These are phyloP conservation scores for Heterodera schachtii DNA, from an alignment of 1,140 invertebrate species.

Conservation along the genomic window DNA sequence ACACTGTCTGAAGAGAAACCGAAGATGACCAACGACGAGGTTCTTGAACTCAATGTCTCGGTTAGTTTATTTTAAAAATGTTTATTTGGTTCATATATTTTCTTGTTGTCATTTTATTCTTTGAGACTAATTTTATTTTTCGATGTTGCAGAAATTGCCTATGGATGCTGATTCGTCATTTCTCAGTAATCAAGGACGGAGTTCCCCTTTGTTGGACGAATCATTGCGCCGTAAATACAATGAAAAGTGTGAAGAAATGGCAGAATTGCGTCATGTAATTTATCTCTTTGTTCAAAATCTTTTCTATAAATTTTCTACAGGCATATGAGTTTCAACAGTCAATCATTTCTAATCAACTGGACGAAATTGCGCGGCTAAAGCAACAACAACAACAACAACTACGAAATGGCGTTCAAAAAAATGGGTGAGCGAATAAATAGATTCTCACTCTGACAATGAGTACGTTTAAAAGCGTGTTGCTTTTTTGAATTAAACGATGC, in stretches of 20 bases:
- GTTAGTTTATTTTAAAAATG: conserved; percentile 10
- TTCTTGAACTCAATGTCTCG: conserved; percentile 26
- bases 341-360: not conserved
- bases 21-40: not conserved
- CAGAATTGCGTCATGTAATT: not conserved
- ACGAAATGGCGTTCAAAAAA: not conserved
- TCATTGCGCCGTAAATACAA: not conserved
- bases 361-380: not conserved
- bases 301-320: not conserved
- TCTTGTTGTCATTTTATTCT: no score
- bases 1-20: not conserved
- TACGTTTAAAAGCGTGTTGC: no score
- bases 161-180: not conserved
- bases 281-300: not conserved
- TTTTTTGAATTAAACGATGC: no score
- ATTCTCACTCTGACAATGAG: not conserved
- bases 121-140: no score
- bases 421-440: not conserved
- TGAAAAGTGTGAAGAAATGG: not conserved
- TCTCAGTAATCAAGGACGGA: not conserved
- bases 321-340: not conserved
- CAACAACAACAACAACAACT: not conserved
- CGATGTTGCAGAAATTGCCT: not conserved
- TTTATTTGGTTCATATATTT: no score
- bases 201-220: not conserved